Percentiles rank a stretch among this genome's conserved stretches.
Conservation (phyloP, 2,888 invertebrate species). For the Tenthredo distinguenda region DNA sequence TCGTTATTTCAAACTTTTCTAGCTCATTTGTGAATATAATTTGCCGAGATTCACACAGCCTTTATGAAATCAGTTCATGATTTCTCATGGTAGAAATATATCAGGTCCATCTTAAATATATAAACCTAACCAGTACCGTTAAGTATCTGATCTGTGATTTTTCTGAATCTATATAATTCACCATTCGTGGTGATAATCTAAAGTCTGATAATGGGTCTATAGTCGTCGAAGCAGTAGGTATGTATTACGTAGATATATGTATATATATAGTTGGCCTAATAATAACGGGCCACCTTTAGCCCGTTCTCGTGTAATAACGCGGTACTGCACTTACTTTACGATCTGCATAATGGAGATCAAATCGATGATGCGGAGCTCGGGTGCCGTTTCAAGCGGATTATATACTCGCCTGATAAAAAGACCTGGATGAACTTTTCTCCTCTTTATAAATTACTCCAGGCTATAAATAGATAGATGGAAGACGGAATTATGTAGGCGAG, state of each 20-base stretch:
- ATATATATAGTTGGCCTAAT: constrained; percentile 15
- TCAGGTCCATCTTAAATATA: no score
- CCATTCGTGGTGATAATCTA: background rate
- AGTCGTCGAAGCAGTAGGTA: background rate
- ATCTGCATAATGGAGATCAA: constrained; percentile 49
- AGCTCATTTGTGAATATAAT: no score
- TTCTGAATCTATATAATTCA: background rate
- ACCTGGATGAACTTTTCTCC: background rate
- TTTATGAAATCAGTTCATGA: no score
- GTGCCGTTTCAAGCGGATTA: constrained; percentile 11
- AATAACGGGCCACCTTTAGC: constrained; percentile 36
- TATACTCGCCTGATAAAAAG: background rate
- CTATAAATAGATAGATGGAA: background rate
- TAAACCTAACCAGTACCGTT: background rate
- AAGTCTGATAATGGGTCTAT: background rate
- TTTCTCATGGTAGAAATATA: no score
- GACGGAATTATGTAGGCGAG: background rate
- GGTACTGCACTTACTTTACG: constrained; percentile 24
- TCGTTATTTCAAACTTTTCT: no score
- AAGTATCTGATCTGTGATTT: background rate
- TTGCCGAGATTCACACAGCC: no score
- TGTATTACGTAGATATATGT: background rate
- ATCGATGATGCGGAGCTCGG: constrained; percentile 27
- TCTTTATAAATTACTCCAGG: background rate
- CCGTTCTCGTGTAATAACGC: constrained; percentile 34